Conservation (phyloP, 2,113 vertebrate genomes). For the Elgaria multicarinata region DNA sequence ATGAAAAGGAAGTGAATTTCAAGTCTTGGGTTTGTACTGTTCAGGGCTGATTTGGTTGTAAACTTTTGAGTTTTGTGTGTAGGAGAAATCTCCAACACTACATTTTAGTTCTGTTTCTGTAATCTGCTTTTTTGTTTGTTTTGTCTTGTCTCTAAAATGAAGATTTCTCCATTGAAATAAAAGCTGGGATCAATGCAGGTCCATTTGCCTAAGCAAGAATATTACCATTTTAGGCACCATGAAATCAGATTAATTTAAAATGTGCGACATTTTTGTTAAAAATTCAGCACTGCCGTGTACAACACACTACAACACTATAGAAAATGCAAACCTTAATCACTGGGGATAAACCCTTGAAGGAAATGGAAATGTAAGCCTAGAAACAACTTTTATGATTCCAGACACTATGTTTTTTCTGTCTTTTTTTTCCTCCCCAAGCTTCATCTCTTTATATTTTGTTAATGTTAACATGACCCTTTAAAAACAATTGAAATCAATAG, state of each 20-base stretch:
- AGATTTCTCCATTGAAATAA: background rate
- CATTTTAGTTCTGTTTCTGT: background rate
- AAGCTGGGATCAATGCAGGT: background rate
- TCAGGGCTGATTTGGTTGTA: background rate
- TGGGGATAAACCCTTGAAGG: background rate
- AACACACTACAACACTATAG: background rate
- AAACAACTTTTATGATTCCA: background rate
- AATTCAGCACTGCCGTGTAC: background rate
- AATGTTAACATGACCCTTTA: background rate
- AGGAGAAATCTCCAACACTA: background rate
- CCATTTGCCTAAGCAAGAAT: background rate
- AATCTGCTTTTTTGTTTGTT: background rate
- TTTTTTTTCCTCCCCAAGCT: no score
- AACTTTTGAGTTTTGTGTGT: background rate
- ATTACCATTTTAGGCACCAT: background rate
- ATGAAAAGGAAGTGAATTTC: background rate
- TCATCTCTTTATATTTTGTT: slow-evolving; percentile 3
- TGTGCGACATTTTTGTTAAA: background rate
- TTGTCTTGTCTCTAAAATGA: background rate
- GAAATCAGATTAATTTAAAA: background rate
- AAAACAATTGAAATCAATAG: slow-evolving; percentile 1
- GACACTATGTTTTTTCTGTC: background rate
- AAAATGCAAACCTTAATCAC: background rate
- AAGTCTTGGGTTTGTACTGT: background rate
- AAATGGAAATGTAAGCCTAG: background rate